Percentiles rank a stretch among this genome's conserved stretches.
phyloP scores from a whole-genome alignment of 2,888 invertebrate species.

The Thera britannica region DNA sequence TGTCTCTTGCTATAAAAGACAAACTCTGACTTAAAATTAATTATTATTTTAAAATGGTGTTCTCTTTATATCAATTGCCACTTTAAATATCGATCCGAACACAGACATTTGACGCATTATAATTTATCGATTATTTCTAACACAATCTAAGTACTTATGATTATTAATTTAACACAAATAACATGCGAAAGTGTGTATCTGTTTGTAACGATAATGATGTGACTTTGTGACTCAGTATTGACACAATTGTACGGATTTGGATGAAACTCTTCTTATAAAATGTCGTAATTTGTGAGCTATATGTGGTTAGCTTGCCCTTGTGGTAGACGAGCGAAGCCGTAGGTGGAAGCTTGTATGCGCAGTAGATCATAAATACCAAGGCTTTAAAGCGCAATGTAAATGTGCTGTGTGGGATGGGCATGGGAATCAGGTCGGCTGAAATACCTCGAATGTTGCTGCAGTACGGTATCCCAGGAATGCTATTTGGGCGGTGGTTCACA shows the following conservation, averaged over 20 bases:
- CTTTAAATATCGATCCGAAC: not conserved
- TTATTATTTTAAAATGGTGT: too few relatives aligned
- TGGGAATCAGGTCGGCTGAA: slow-evolving; percentile 55
- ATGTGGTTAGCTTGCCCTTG: too few relatives aligned
- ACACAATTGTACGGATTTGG: too few relatives aligned
- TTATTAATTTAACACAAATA: not conserved
- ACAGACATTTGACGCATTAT: not conserved
- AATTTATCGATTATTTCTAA: slow-evolving; percentile 7
- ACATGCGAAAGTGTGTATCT: not conserved
- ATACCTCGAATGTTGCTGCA: slow-evolving; percentile 30
- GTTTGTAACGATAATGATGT: too few relatives aligned
- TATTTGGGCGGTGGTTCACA: slow-evolving; percentile 17
- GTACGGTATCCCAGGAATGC: slow-evolving; percentile 17
- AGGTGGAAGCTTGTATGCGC: slow-evolving; percentile 17
- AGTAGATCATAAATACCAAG: slow-evolving; percentile 36
- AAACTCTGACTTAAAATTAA: too few relatives aligned
- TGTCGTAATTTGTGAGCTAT: too few relatives aligned
- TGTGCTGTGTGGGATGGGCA: slow-evolving; percentile 56
- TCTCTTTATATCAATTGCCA: too few relatives aligned
- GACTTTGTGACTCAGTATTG: too few relatives aligned
- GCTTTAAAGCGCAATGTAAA: slow-evolving; percentile 51
- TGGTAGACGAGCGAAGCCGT: not conserved
- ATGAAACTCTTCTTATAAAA: too few relatives aligned
- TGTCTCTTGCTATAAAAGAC: too few relatives aligned
- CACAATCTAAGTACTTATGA: slow-evolving; percentile 7